These are phyloP conservation scores for Gadopsis marmoratus DNA, from an alignment of 2,797 vertebrate species.

Conservation along the genomic window DNA sequence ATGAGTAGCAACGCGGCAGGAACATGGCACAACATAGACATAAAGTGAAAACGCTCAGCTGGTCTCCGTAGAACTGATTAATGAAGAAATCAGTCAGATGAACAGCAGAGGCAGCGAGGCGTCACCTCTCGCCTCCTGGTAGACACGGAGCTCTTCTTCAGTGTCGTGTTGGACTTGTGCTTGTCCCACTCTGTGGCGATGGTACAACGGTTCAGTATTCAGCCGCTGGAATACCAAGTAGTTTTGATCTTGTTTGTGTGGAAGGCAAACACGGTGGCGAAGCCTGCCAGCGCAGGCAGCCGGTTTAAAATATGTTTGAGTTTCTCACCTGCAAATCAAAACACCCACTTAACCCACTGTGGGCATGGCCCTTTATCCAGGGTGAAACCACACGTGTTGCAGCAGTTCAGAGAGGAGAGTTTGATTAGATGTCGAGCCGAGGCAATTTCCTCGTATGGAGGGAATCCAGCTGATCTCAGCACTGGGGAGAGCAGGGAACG, in stretches of 20 bases:
- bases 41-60: conserved; percentile 6
- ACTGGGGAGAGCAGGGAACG: conserved; percentile 22
- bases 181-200: neutral
- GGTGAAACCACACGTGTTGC: conserved; percentile 26
- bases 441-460: conserved; percentile 41
- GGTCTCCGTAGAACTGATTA: conserved; percentile 26
- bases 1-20: neutral
- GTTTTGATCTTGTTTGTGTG: neutral
- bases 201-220: conserved; percentile 8
- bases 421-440: conserved; percentile 35
- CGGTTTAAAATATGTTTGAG: conserved; percentile 7
- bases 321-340: conserved; percentile 6
- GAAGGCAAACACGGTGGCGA: conserved; percentile 7
- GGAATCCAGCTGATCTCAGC: conserved; percentile 51
- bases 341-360: neutral
- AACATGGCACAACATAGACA: neutral
- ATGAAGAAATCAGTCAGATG: conserved; percentile 36
- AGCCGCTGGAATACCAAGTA: conserved; percentile 7
- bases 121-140: conserved; percentile 1
- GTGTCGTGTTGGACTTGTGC: conserved; percentile 29
- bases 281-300: conserved; percentile 10
- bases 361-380: conserved; percentile 16
- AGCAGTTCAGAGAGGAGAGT: conserved; percentile 51
- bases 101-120: conserved; percentile 29
- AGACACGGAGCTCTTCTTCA: conserved; percentile 15